Evolutionary conservation across 2,797 vertebrate genomes (phyloP), one percentile per base, ranked within the genome.

Genomic region (Dicrostonyx torquatus): DNA sequence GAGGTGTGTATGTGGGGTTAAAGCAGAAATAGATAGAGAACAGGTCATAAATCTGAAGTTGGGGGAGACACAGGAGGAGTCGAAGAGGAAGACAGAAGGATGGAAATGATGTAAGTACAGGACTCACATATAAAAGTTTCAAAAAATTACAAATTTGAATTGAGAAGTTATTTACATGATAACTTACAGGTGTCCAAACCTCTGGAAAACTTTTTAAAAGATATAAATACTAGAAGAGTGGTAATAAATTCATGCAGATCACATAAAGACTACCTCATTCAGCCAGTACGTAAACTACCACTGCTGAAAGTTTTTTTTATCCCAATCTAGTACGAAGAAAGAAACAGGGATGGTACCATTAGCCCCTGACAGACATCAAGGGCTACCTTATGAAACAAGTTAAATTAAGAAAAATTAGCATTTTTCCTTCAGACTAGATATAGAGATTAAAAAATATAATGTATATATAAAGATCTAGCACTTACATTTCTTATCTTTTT

Each of bases 401-500:
- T 50, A 90, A 43, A 88, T 37, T 70, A 48, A 89, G 31, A 90
- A 95, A 91, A 95, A 88, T 77, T 64, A 84, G 14, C n/a, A 55
- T 84, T 94, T 92, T 95, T 66, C n/a, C 70, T 93, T 90, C 34
- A 87, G 70, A 53, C 58, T 79, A 89, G 75, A 92, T 55, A 31
- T 37, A 84, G 58, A 68, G 82, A 94, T 92, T 93, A 93, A 76
- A 92, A 58, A 95, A 58, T 66, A 50, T 5, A 75, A 58, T 58
- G 29, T 66, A 95, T 43, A 83, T 20, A 53, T 15, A 83, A 64
- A 89, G 45, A 77, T 45, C 20, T 29, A 75, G 9, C 73, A 70
- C 66, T 94, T 94, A 90, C 40, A 93, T 77, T 73, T 90, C 73
- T 50, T 89, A 80, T 89, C 31, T 93, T n/a, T 83, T 82, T 53